phyloP scores from a whole-genome alignment of 2,797 vertebrate species.

The Vultur gryphus region DNA sequence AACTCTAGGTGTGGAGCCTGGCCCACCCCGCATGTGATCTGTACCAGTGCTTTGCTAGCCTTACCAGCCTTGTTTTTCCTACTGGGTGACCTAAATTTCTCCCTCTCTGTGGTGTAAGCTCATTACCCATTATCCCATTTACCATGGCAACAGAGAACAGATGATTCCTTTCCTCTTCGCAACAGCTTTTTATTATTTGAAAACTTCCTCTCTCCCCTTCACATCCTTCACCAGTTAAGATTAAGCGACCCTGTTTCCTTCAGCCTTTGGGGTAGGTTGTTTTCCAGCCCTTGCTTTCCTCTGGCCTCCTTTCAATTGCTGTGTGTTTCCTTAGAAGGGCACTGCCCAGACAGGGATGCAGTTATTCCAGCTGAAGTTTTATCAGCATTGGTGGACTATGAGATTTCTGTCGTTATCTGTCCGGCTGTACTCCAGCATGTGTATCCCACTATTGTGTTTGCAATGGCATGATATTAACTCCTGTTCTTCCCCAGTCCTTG shows the following conservation, averaged over 20 bases:
- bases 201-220: not conserved
- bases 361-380: not conserved
- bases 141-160: conserved; percentile 51
- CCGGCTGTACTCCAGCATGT: not conserved
- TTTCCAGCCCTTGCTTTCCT: conserved; percentile 4
- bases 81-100: conserved; percentile 50
- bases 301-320: not conserved
- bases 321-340: not conserved
- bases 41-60: not conserved
- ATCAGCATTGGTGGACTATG: not conserved
- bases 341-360: not conserved
- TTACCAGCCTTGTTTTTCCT: conserved; percentile 1
- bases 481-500: not conserved
- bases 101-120: conserved; percentile 16
- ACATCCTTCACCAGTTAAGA: not conserved
- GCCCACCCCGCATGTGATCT: not conserved
- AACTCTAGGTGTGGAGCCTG: not conserved
- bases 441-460: conserved; percentile 17
- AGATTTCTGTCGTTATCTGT: not conserved
- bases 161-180: conserved; percentile 39
- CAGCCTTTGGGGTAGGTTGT: not conserved
- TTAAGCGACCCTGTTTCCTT: not conserved
- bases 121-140: conserved; percentile 33
- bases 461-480: not conserved
- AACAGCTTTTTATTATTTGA: not conserved